A percentile compares a stretch with the other conserved stretches of the same genome.
Conservation (phyloP, 2,888 invertebrate species). For the Ectobius pallidus region DNA sequence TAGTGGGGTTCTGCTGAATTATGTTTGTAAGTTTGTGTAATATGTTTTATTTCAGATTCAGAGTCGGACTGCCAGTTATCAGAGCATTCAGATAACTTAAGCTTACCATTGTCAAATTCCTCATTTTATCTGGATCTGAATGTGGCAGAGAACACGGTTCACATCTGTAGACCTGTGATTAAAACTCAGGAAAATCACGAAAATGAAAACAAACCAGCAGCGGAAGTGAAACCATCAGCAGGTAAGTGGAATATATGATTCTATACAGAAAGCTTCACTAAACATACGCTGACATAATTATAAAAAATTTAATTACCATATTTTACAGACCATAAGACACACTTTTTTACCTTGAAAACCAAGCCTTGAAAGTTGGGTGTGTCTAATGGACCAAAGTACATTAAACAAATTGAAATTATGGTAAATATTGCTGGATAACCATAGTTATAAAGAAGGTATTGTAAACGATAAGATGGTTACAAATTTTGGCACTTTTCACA, state of each 20-base stretch:
- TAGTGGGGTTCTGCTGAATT: too few species aligned
- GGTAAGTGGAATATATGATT: not conserved
- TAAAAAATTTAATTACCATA: too few species aligned
- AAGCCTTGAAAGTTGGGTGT: too few species aligned
- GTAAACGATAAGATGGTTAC: too few species aligned
- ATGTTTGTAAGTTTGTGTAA: too few species aligned
- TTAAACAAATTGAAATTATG: too few species aligned
- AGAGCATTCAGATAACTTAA: constrained; percentile 48
- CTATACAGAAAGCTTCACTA: not conserved
- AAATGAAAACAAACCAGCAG: not conserved
- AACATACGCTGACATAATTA: not conserved
- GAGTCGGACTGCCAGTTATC: constrained; percentile 53
- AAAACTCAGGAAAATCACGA: not conserved
- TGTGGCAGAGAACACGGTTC: constrained; percentile 67
- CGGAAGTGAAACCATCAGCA: not conserved
- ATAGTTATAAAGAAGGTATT: too few species aligned
- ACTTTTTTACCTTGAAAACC: too few species aligned
- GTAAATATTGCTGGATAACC: too few species aligned
- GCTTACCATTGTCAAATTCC: constrained; percentile 58
- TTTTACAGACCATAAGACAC: too few species aligned
- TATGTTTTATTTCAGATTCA: constrained; percentile 53
- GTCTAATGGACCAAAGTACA: too few species aligned
- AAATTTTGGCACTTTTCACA: too few species aligned
- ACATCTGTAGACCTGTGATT: constrained; percentile 46
- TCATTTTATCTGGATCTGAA: constrained; percentile 68